These are phyloP conservation scores for Lepidonotus clava DNA, from an alignment of 2,888 invertebrate species.

Conservation along the genomic window DNA sequence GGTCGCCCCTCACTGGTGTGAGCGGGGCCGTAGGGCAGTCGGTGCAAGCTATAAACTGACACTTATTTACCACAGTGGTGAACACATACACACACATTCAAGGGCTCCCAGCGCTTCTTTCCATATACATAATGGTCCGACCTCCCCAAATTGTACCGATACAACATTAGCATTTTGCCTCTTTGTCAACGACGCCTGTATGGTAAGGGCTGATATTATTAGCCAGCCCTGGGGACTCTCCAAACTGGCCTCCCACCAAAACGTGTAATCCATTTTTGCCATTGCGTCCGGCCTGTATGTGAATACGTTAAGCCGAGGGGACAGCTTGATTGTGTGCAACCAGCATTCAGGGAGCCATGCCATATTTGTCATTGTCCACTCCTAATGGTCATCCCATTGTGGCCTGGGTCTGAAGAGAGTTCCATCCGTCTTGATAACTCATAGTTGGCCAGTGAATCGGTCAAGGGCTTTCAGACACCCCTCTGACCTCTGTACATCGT, in stretches of 20 bases:
- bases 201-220: background rate
- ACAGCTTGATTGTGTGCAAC: background rate
- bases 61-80: conserved; percentile 44
- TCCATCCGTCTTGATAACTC: background rate
- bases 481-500: background rate
- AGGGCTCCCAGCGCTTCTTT: no score
- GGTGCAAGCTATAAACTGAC: conserved; percentile 35
- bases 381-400: conserved; percentile 37
- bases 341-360: background rate
- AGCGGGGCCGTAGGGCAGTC: conserved; percentile 11
- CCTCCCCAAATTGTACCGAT: background rate
- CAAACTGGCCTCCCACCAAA: background rate
- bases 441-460: conserved; percentile 13
- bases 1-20: background rate
- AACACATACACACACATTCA: no score
- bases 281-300: background rate
- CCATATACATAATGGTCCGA: no score
- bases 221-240: background rate
- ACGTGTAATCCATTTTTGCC: conserved; percentile 6
- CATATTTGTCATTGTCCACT: conserved; percentile 41
- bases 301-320: background rate
- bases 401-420: background rate
- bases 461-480: background rate
- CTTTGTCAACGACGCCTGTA: conserved; percentile 13
- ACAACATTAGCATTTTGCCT: background rate